These are phyloP conservation scores for Frankliniella intonsa DNA, from an alignment of 2,888 invertebrate genomes.

Conservation along the genomic window DNA sequence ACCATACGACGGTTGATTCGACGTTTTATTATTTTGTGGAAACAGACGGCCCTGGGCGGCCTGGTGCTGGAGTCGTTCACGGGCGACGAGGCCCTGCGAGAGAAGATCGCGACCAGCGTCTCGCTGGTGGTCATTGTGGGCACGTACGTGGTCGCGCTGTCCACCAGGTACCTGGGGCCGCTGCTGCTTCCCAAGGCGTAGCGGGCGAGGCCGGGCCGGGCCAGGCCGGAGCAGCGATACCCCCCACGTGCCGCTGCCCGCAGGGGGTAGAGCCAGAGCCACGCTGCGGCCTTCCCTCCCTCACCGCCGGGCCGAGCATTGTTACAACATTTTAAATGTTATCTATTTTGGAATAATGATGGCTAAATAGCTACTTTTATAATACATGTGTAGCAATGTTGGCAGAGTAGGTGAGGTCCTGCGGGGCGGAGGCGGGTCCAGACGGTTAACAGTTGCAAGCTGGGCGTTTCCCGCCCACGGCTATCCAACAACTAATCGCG, in stretches of 20 bases:
- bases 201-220: background rate
- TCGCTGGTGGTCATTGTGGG: background rate
- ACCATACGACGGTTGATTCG: too few species aligned
- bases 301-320: too few species aligned
- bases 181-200: constrained; percentile 1
- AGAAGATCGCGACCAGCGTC: background rate
- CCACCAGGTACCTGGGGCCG: constrained; percentile 1
- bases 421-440: too few species aligned
- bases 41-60: background rate
- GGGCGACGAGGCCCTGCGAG: background rate
- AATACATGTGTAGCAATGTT: too few species aligned
- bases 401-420: too few species aligned
- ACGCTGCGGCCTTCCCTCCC: too few species aligned
- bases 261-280: background rate
- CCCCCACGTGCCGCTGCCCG: background rate
- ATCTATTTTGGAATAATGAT: too few species aligned
- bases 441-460: too few species aligned
- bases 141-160: constrained; percentile 14
- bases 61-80: background rate
- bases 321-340: too few species aligned
- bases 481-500: too few species aligned
- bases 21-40: background rate
- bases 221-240: background rate
- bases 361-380: too few species aligned
- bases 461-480: too few species aligned